phyloP scores from a whole-genome alignment of 92 coral and sea anemone genomes.

The Actinostola sp. region DNA sequence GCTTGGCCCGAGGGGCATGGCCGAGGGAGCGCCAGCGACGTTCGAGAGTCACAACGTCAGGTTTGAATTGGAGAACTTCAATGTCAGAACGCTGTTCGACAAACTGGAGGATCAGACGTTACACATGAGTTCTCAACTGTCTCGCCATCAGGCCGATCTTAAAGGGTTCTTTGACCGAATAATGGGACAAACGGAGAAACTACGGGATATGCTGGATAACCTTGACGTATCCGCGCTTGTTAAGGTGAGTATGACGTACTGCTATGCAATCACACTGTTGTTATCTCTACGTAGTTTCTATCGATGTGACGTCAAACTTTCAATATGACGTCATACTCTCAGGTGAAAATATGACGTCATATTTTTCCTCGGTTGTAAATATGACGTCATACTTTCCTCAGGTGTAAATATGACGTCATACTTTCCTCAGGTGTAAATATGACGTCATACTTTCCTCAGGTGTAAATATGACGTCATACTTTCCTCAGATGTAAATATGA shows the following conservation, averaged over 20 bases:
- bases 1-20: conserved; percentile 93
- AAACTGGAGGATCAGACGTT: conserved; percentile 96
- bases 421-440: too few relatives aligned
- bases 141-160: conserved; percentile 95
- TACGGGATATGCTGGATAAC: conserved; percentile 91
- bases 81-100: conserved; percentile 90
- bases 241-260: conserved; percentile 46
- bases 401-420: too few relatives aligned
- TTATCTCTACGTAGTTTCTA: too few relatives aligned
- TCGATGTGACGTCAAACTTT: too few relatives aligned
- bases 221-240: conserved; percentile 96
- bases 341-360: too few relatives aligned
- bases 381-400: too few relatives aligned
- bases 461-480: too few relatives aligned
- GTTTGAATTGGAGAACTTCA: conserved; percentile 96
- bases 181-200: conserved; percentile 93
- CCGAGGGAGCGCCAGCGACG: conserved; percentile 85
- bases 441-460: too few relatives aligned
- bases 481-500: too few relatives aligned
- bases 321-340: too few relatives aligned
- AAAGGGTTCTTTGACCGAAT: conserved; percentile 97
- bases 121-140: conserved; percentile 98
- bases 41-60: conserved; percentile 69
- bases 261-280: too few relatives aligned
- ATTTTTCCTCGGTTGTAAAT: too few relatives aligned